Evolutionary conservation across 2,113 vertebrate species (phyloP).

Genomic region (Corynorhinus townsendii): DNA sequence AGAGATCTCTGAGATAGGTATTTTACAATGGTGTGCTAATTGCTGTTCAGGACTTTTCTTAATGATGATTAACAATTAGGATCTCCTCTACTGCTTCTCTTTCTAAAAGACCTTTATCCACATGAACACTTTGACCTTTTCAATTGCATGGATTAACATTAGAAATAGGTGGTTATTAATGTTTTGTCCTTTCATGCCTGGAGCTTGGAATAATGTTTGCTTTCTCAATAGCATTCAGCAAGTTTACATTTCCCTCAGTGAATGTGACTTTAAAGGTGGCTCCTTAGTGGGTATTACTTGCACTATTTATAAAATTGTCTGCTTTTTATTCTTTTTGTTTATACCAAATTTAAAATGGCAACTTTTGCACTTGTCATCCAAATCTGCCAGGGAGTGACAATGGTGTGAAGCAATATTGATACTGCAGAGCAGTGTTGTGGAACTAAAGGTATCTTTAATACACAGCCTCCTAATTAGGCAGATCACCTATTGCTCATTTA

Average conservation of each 20-base stretch:
- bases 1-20: background rate
- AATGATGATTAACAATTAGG: constrained; percentile 61
- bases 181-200: constrained; percentile 10
- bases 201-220: constrained; percentile 56
- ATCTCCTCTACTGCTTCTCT: constrained; percentile 45
- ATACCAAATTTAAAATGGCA: background rate
- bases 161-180: constrained; percentile 59
- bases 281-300: background rate
- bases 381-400: background rate
- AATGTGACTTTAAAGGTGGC: constrained; percentile 32
- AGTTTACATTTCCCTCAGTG: constrained; percentile 38
- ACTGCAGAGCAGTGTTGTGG: background rate
- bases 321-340: background rate
- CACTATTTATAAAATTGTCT: background rate
- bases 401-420: background rate
- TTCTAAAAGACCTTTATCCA: constrained; percentile 56
- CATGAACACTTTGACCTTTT: constrained; percentile 65
- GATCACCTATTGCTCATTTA: background rate
- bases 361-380: constrained; percentile 28
- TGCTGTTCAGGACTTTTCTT: constrained; percentile 41
- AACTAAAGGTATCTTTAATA: background rate
- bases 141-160: constrained; percentile 58
- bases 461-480: background rate
- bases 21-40: background rate
- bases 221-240: constrained; percentile 20